Evolutionary conservation across 1,140 invertebrate species (phyloP), one percentile per base, ranked within the genome.

Genomic region (Dreissena rostriformis): DNA sequence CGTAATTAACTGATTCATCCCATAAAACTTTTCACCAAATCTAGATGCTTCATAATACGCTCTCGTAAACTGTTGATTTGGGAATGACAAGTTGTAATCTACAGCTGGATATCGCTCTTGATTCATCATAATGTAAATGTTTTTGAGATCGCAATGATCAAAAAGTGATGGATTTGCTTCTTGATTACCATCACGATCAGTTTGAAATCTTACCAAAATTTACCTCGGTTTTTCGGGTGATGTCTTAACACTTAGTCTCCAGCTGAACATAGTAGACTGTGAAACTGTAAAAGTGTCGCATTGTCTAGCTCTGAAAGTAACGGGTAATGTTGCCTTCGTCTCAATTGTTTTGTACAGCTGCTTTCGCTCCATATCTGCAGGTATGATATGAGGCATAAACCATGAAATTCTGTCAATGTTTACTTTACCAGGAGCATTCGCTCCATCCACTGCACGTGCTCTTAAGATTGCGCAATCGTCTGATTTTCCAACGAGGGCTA

Each of bases 1-100:
- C n/a, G 49, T 22, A 19, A 80, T 61, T 53, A 83, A 80, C 39
- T 80, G 73, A 80, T 83, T 61, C 82, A 84, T 84, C n/a, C 51
- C 19, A 29, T 67, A 80, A 67, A 84, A 84, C 29, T 84, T 84
- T 12, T 53, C 61, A 26, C 75, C 79, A 52, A 84, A 84, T 39
- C 57, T 49, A 10, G 82, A 55, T 0, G 75, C 82, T 55, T 84
- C 74, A n/a, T 63, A 29, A 80, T 84, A 84, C 26, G 66, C 70
- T 63, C 82, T 28, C 49, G 53, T 81, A 29, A 84, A 84, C 67
- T 84, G 82, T 49, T 84, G 82, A 1, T 84, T 84, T 11, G 39
- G 19, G 51, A 84, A 80, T 0, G 1, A 66, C n/a, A 84, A 15
- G 17, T 79, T 68, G 75, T 79, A 68, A 51, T 80, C 74, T 51